Evolutionary conservation across 2,113 vertebrate genomes (phyloP), one percentile per base, ranked within the genome.

Genomic region (Mola mola): DNA sequence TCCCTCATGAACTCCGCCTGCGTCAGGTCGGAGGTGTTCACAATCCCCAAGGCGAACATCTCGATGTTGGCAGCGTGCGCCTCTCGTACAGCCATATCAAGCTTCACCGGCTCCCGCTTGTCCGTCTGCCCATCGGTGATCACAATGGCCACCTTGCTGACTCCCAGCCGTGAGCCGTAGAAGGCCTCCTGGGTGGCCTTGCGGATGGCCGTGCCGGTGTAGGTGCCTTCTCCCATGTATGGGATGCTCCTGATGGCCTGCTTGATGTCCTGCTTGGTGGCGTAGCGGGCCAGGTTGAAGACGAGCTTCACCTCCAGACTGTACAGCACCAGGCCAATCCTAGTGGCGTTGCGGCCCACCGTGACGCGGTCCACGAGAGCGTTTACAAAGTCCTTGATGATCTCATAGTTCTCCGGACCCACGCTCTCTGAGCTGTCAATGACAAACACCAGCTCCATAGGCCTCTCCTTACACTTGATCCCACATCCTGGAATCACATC

Each of bases 401-500:
- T 93, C 81, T 94, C 93, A 57, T 93, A 94, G 86, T 96, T 95
- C 29, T 94, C 94, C 0, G 94, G 94, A 42, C 94, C 94, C 28
- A 95, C 93, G 2, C 94, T 96, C 85, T 95, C 94, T 4, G 94
- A 95, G 64, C 94, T 95, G 89, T 96, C 94, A n/a, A 96, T 94
- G 72, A 96, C 94, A 71, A 96, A 94, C 63, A 96, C 92, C 82
- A 95, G 92, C 76, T 95, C 94, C 93, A 95, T 95, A 6, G 94
- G 94, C 77, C 92, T 90, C 86, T 94, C 92, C 82, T 95, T 96
- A 70, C 94, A 96, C 76, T 94, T 95, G 77, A 94, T 87, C 59
- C 93, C 90, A 0, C 94, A 95, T 46, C 94, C 94, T 95, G 81
- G 29, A 87, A 67, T 58, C 70, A 86, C 72, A 81, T 53, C 55